Percentiles rank a stretch among this genome's conserved stretches.
These are phyloP conservation scores for Gavia stellata DNA, from an alignment of 2,113 vertebrate genomes.

Conservation along the genomic window DNA sequence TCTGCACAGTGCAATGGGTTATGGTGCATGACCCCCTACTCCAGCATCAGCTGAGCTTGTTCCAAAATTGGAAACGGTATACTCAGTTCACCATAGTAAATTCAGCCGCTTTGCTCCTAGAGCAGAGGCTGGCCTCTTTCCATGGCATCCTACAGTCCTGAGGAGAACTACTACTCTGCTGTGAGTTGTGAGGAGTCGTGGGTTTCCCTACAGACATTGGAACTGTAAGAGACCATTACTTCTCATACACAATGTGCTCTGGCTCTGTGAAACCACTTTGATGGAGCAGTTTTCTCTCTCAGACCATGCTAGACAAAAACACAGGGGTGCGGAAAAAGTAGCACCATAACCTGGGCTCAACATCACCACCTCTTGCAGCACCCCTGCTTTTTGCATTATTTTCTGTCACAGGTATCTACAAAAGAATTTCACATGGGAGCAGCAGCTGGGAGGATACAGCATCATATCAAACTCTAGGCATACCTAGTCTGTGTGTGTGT, in stretches of 20 bases:
- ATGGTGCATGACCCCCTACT: no score
- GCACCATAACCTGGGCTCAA: background rate
- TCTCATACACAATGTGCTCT: background rate
- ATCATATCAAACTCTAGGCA: background rate
- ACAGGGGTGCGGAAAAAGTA: background rate
- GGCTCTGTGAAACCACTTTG: background rate
- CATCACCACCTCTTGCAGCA: background rate
- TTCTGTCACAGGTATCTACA: background rate
- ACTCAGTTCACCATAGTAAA: background rate
- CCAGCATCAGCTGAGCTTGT: background rate
- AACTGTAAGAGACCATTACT: background rate
- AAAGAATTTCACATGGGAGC: background rate
- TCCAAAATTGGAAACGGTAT: background rate
- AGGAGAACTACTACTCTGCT: background rate
- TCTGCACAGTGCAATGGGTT: background rate
- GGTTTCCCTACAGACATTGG: background rate
- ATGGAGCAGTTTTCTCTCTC: background rate
- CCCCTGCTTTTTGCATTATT: background rate
- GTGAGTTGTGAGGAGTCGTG: rapidly evolving
- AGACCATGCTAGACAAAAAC: background rate
- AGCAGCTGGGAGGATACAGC: background rate
- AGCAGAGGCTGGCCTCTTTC: background rate
- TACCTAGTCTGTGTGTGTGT: background rate
- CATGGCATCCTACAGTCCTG: background rate
- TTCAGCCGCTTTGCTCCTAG: background rate